These are phyloP conservation scores for Nerophis lumbriciformis DNA, from an alignment of 2,113 vertebrate species.

Conservation along the genomic window DNA sequence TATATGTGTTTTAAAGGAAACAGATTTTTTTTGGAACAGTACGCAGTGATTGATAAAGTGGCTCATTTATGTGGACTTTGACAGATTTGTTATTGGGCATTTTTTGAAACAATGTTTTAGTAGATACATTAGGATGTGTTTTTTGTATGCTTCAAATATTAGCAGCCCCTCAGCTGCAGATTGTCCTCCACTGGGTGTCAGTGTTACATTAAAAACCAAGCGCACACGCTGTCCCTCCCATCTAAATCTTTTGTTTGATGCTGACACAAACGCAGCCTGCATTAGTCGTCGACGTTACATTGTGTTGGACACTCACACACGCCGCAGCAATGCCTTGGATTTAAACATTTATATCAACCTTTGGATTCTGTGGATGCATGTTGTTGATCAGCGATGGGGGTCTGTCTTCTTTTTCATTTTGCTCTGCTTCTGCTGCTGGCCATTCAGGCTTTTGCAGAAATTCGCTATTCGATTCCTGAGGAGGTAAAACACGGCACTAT, in stretches of 20 bases:
- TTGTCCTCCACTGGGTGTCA: constrained; percentile 10
- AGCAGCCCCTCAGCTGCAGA: background rate
- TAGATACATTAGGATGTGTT: too few species aligned
- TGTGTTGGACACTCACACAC: background rate
- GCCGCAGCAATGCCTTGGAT: background rate
- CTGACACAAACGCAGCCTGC: background rate
- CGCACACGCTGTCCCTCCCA: constrained; percentile 14
- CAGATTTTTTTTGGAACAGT: background rate
- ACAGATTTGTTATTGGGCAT: background rate
- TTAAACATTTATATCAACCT: accelerated
- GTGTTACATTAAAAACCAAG: constrained; percentile 10
- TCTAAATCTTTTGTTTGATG: constrained; percentile 4
- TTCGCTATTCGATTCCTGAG: constrained; percentile 62
- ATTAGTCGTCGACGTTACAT: background rate
- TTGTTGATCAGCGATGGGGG: constrained; percentile 20
- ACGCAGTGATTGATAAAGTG: background rate
- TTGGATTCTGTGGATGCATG: background rate
- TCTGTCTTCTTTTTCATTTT: constrained; percentile 20
- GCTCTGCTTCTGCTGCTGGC: constrained; percentile 19
- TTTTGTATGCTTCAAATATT: background rate
- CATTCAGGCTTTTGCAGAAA: constrained; percentile 32
- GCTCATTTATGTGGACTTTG: too few species aligned
- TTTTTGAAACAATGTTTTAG: too few species aligned
- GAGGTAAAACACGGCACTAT: constrained; percentile 61
- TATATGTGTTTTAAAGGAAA: background rate